phyloP scores from a whole-genome alignment of 2,797 vertebrate species.

The Spinus olivaceus region DNA sequence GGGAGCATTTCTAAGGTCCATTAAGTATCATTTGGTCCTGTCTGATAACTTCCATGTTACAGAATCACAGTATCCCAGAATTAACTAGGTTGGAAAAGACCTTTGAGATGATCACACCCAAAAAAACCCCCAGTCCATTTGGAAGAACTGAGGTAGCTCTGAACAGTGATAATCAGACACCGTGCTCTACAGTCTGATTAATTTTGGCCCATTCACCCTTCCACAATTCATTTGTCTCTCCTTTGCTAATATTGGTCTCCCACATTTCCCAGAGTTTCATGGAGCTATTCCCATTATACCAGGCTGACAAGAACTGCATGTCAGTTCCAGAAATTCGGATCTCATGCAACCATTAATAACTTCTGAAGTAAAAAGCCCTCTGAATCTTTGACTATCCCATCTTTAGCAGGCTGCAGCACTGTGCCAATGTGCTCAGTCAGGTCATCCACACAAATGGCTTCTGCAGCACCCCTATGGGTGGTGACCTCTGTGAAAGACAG shows the following conservation, averaged over 20 bases:
- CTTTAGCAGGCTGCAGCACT: not conserved
- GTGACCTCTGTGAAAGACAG: not conserved
- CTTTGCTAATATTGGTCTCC: not conserved
- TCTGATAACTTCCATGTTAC: not conserved
- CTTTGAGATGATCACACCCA: not conserved
- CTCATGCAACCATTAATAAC: not conserved
- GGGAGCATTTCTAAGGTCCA: not conserved
- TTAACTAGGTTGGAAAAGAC: not conserved
- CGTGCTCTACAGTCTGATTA: rapidly evolving
- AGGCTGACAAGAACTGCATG: not conserved
- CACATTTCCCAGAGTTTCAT: not conserved
- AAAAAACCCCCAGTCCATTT: rapidly evolving
- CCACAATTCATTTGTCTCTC: not conserved
- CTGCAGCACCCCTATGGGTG: not conserved
- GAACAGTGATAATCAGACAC: not conserved
- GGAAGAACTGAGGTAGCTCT: not conserved
- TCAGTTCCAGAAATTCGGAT: not conserved
- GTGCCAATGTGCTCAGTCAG: rapidly evolving
- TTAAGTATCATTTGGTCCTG: not conserved
- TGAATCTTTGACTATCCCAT: not conserved
- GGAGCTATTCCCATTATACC: not conserved
- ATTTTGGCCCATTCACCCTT: not conserved
- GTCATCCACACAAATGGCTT: rapidly evolving
- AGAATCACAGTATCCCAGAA: not conserved
- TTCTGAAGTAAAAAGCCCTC: not conserved